Conservation (phyloP, 2,888 invertebrate genomes). For the Clunio marinus region DNA sequence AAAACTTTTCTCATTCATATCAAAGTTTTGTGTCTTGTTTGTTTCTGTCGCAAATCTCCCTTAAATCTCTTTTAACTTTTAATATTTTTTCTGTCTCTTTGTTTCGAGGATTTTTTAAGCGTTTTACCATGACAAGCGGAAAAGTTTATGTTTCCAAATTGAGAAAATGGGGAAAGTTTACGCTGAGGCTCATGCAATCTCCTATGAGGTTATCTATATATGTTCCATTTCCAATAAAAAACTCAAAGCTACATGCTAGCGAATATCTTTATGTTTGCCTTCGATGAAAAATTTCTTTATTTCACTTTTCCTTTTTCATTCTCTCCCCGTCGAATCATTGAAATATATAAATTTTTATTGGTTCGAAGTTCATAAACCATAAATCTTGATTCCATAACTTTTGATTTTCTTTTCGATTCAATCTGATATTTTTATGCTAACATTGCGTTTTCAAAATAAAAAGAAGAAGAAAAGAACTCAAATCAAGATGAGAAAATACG, state of each 20-base stretch:
- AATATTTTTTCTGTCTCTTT: background rate
- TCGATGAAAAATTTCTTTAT: too few species aligned
- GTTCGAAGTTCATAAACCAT: conserved; percentile 24
- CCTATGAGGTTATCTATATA: too few species aligned
- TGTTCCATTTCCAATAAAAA: too few species aligned
- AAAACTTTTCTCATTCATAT: conserved; percentile 18
- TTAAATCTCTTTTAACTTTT: conserved; percentile 20
- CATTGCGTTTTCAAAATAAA: background rate
- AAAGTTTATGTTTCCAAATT: background rate
- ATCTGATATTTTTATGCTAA: background rate
- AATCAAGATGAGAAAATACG: background rate
- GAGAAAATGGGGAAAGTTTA: background rate
- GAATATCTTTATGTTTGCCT: too few species aligned
- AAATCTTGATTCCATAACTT: conserved; percentile 34
- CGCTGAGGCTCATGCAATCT: too few species aligned
- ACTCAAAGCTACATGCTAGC: too few species aligned
- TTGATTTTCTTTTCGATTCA: background rate
- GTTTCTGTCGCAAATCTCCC: conserved; percentile 5
- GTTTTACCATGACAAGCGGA: too few species aligned
- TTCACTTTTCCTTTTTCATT: too few species aligned
- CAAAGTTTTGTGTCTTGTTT: conserved; percentile 8
- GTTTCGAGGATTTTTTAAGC: background rate
- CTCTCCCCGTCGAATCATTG: background rate
- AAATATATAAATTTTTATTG: conserved; percentile 26
- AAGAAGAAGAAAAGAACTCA: background rate